Base-by-base conservation (phyloP, 2,888 invertebrate genomes). In the Ganaspis brasiliensis region DNA sequence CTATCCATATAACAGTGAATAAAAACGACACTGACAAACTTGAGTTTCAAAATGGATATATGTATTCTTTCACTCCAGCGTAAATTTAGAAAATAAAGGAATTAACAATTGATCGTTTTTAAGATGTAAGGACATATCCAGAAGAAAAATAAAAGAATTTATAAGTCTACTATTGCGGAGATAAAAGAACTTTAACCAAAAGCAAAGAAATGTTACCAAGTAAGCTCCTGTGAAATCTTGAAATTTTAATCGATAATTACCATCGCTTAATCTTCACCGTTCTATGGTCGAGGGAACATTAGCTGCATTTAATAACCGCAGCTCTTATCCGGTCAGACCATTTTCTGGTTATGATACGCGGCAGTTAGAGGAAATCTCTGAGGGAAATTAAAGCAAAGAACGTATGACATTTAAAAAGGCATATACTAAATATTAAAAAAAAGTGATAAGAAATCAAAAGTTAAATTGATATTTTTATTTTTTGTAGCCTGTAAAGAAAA, bases 231-330 rank as follows among this genome's bases (percentile, higher is more conserved):
- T 16, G n/a, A 40, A 74, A 79, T 81, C 75, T 74, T 70, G 59
- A 75, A 76, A 73, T 74, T 74, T 78, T 73, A 78, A 79, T 78
- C 81, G 79, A 81, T 79, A 79, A 73, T 79, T 76, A 78, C 72
- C 79, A 72, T 73, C 76, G 72, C 81, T 79, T 76, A 74, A 79
- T 77, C 72, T 75, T 59, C 73, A 21, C 19, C 70, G 75, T 76
- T 55, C 74, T 45, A 37, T 57, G 37, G 45, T 52, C 59, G 76
- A 76, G 76, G 70, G 67, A 77, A 37, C 77, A 82, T 78, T 78
- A 78, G 49, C 75, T 72, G 76, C 75, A 71, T 79, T 79, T 82
- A 81, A 80, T 79, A 79, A 76, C 75, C 73, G 16, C 70, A 49
- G 67, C 26, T 61, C 73, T 73, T 59, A 73, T 73, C 73, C 49